These are phyloP conservation scores for Tenthredo scrophulariae DNA, from an alignment of 2,888 invertebrate genomes.

Conservation along the genomic window DNA sequence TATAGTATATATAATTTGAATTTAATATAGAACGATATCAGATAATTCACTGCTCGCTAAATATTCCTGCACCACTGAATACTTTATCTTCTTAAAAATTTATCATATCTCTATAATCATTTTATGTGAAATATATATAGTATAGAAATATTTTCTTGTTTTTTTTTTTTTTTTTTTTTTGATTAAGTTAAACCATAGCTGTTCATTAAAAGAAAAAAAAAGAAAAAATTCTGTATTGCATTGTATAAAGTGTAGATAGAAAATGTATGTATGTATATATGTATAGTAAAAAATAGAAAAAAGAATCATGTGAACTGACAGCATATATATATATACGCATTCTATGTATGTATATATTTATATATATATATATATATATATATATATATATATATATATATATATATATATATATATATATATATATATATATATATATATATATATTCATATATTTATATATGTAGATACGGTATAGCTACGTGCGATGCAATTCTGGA, in stretches of 20 bases:
- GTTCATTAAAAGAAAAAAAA: too few relatives aligned
- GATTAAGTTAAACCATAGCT: neutral
- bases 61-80: too few relatives aligned
- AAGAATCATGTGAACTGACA: neutral
- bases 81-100: too few relatives aligned
- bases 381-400: neutral
- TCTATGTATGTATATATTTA: neutral
- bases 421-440: neutral
- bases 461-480: neutral
- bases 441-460: neutral
- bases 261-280: neutral
- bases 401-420: neutral
- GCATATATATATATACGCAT: neutral
- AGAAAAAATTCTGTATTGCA: too few relatives aligned
- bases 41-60: too few relatives aligned
- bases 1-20: neutral
- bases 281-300: neutral
- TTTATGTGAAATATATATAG: too few relatives aligned
- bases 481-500: conserved; percentile 45
- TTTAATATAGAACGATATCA: neutral
- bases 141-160: too few relatives aligned
- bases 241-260: neutral
- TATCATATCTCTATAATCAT: too few relatives aligned
- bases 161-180: neutral
- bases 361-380: neutral